Percentiles rank a stretch among this genome's conserved stretches.
phyloP scores from a whole-genome alignment of 2,797 vertebrate species.

The Anableps anableps region DNA sequence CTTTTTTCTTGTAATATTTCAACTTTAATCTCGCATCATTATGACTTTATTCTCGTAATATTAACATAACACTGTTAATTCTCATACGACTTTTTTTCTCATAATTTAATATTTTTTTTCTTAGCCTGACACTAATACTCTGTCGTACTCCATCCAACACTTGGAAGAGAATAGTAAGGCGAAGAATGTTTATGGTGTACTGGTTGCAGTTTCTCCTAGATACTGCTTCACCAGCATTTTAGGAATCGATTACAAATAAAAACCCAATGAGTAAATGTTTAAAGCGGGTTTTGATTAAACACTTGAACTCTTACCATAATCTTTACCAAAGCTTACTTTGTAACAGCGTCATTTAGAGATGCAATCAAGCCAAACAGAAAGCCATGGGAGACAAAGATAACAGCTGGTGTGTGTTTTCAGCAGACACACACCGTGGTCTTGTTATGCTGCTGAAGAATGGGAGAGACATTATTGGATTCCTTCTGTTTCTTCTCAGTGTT shows the following conservation, averaged over 20 bases:
- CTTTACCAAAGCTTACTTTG: background rate
- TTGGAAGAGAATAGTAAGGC: background rate
- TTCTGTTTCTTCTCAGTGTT: slow-evolving; percentile 89
- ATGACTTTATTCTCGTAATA: no score
- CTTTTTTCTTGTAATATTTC: no score
- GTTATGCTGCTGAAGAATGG: slow-evolving; percentile 87
- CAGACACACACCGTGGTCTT: slow-evolving; percentile 92
- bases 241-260: slow-evolving; percentile 13
- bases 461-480: slow-evolving; percentile 79
- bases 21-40: no score
- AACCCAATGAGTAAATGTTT: background rate
- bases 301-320: slow-evolving; percentile 8
- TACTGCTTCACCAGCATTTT: slow-evolving; percentile 18
- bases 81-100: no score
- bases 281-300: slow-evolving; percentile 1
- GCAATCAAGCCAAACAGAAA: background rate
- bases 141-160: no score
- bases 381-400: background rate
- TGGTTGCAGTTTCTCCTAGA: background rate
- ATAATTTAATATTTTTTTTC: no score
- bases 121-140: no score
- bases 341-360: background rate
- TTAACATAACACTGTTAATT: no score
- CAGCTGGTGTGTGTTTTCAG: slow-evolving; percentile 71
- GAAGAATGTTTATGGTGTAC: background rate